Evolutionary conservation across 2,888 invertebrate genomes (phyloP).

Genomic region (Axea sp.): DNA sequence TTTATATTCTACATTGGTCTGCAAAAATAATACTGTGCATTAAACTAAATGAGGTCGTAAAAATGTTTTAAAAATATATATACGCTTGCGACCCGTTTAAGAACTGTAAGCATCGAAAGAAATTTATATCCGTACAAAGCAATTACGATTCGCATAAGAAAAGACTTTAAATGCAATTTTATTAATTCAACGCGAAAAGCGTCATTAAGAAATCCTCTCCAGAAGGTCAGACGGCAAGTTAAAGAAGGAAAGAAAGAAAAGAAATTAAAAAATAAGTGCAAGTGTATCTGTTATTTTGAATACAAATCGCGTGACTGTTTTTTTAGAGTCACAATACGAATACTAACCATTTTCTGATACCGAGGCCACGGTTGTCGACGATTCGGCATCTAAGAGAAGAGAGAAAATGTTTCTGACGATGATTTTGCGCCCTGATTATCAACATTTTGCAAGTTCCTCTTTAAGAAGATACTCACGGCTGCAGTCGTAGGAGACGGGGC

Average conservation of each 20-base stretch:
- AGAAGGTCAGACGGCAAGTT: neutral
- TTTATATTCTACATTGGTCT: conserved; percentile 22
- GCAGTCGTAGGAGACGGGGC: conserved; percentile 90
- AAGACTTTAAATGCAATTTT: neutral
- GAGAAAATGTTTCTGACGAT: conserved; percentile 30
- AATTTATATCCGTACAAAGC: neutral
- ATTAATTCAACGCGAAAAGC: neutral
- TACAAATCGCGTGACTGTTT: conserved; percentile 21
- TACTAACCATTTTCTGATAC: conserved; percentile 71
- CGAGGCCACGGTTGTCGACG: conserved; percentile 69
- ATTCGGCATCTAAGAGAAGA: conserved; percentile 62
- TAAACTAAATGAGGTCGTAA: conserved; percentile 12
- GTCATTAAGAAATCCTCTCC: neutral
- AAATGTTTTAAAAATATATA: conserved; percentile 13
- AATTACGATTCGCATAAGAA: neutral
- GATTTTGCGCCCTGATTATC: conserved; percentile 31
- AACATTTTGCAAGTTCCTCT: conserved; percentile 31
- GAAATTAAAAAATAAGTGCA: neutral
- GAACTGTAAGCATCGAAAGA: neutral
- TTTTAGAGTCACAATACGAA: conserved; percentile 13
- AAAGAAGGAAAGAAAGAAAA: neutral
- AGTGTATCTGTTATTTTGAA: too few species aligned
- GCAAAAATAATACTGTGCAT: conserved; percentile 24
- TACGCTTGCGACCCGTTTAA: conserved; percentile 8
- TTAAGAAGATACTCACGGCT: conserved; percentile 70